Base-by-base conservation (phyloP, 2,888 invertebrate genomes). In the Epistrophe grossulariae region DNA sequence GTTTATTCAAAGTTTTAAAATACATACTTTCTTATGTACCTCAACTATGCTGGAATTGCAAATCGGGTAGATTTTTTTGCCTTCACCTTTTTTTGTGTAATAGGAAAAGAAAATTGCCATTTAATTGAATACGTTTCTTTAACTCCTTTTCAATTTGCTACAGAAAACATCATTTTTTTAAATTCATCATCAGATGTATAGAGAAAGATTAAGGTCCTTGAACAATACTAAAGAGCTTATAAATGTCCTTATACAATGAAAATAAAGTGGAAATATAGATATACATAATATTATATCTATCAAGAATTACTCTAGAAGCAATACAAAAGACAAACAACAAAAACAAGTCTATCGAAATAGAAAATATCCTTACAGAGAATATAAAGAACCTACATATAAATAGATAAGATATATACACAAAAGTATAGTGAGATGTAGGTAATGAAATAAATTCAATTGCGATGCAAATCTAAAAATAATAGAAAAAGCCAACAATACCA, bases 401-500 rank as follows among this genome's bases (percentile, higher is more conserved):
- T n/a, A n/a, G n/a, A n/a, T 3, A 24, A 24, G 1, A 24, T 24
- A 24, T 3, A 24, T 24, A 24, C 24, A 24, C 24, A 24, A 24
- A 1, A 24, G 2, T 24, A 2, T 35, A 17, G 17, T 38, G 11
- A 6, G 59, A 17, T 17, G 17, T 35, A n/a, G 24, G 62, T 62
- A 80, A 77, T 66, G 60, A 77, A 73, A 85, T 81, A 72, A 81
- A 85, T 73, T 70, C 77, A 81, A 81, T 85, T 77, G 72, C 57
- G 68, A 81, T 85, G 77, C 77, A 81, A 85, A 81, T 77, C 76
- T 66, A 71, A 84, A 68, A 68, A 77, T 84, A 81, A 81, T 84
- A 77, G 52, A 43, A 84, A 72, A 80, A 24, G 59, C 43, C 28
- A 80, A 70, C 62, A 76, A 71, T 19, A 64, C 28, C 24, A 9